Base-by-base conservation (phyloP, 2,797 vertebrate species). In the Vespertilio murinus region DNA sequence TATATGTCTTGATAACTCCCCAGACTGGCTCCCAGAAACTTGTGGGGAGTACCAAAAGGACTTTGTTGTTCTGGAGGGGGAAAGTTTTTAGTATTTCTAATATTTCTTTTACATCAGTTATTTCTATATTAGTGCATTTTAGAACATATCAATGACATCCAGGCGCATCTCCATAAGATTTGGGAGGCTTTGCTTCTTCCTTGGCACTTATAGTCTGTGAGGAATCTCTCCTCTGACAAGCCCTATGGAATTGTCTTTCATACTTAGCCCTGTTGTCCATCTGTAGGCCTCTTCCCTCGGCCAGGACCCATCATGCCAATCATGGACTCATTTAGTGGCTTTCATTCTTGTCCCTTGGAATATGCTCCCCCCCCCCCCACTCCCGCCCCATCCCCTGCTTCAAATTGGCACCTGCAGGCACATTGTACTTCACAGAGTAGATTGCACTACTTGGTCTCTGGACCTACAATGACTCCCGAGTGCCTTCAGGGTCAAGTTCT, bases 81-180 rank as follows among this genome's bases (percentile, higher is more conserved):
- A 56, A 88, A 67, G 14, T 74, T 56, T 42, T 95, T 77, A 59
- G 22, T 92, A 69, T 70, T 75, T 83, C 38, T 65, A 80, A 65
- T 70, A 54, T 45, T 70, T 18, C 40, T 20, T 81, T 81, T 91
- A n/a, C 67, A 2, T 64, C 40, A 16, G 17, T 17, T 54, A 4
- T 95, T 80, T 93, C 49, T 88, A 42, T 42, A 70, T 73, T 56
- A 84, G 30, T 73, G 22, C 74, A 61, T 88, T 93, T 94, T 45
- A 86, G 70, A 74, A 65, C 12, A 35, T 86, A 49, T 61, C 35
- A 80, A 1, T 84, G 77, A 73, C 25, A 70, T 70, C 18, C 30
- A 61, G 49, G 20, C 6, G 20, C 9, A 87, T 16, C 18, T 70
- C 23, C 52, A 7, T 75, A 89, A 91, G 70, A 82, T 83, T 64